A percentile compares a stretch with the other conserved stretches of the same genome.
These are phyloP conservation scores for Nysson spinosus DNA, from an alignment of 2,888 invertebrate genomes.

Conservation along the genomic window DNA sequence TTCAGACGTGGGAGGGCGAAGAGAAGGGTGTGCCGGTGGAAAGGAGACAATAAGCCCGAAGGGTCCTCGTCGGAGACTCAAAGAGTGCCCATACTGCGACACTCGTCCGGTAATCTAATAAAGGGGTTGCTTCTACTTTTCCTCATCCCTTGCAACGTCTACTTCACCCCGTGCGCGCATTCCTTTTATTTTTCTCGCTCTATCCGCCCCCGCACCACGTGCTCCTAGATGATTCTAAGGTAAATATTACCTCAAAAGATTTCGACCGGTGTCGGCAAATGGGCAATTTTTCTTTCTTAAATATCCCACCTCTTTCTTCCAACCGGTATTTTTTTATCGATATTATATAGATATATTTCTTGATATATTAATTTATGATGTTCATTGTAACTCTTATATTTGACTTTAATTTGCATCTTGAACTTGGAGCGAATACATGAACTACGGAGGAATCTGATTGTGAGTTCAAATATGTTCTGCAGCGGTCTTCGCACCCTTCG, in stretches of 20 bases:
- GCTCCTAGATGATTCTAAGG: conserved; percentile 59
- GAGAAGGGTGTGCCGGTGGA: conserved; percentile 49
- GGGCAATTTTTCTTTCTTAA: conserved; percentile 40
- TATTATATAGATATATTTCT: too few relatives aligned
- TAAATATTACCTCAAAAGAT: conserved; percentile 71
- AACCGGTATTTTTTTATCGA: too few relatives aligned
- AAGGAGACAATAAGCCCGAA: conserved; percentile 70
- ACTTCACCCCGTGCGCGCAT: conserved; percentile 26
- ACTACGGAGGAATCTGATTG: too few relatives aligned
- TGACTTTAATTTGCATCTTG: too few relatives aligned
- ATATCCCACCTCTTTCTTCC: neutral
- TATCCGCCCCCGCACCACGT: conserved; percentile 15
- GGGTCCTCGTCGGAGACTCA: conserved; percentile 65
- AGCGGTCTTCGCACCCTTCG: neutral
- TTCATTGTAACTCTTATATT: too few relatives aligned
- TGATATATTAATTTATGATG: too few relatives aligned
- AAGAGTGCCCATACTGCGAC: conserved; percentile 66
- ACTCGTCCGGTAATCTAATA: conserved; percentile 75
- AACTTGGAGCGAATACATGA: too few relatives aligned
- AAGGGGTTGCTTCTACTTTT: conserved; percentile 70
- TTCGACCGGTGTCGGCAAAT: conserved; percentile 50
- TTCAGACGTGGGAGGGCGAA: conserved; percentile 56
- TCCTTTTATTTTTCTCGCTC: conserved; percentile 37
- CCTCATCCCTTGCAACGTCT: conserved; percentile 39
- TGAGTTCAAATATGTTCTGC: too few relatives aligned